phyloP scores from a whole-genome alignment of 2,797 vertebrate genomes.

The Enteromius trimaculatus region DNA sequence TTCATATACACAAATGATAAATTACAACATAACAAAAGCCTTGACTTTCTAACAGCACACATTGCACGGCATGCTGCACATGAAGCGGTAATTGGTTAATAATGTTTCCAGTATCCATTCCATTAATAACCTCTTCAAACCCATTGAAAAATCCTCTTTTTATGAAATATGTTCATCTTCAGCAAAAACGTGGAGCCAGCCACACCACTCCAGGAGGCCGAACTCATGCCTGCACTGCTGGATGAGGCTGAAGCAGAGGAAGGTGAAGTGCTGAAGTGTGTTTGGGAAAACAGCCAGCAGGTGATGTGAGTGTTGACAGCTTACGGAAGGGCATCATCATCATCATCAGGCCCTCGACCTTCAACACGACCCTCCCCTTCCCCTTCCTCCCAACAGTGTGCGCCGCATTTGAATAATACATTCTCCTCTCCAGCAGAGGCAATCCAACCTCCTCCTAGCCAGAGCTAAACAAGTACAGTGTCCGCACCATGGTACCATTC shows the following conservation, averaged over 20 bases:
- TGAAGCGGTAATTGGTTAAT: not conserved
- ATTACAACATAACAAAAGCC: not conserved
- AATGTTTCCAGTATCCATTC: not conserved
- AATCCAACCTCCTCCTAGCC: slow-evolving; percentile 49
- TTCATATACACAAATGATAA: slow-evolving; percentile 2
- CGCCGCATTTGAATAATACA: slow-evolving; percentile 76
- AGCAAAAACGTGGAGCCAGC: slow-evolving; percentile 45
- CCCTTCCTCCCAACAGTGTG: slow-evolving; percentile 61
- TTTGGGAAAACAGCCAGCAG: slow-evolving; percentile 57
- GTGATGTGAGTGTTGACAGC: slow-evolving; percentile 67
- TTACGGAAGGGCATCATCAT: slow-evolving; percentile 56
- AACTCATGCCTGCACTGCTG: slow-evolving; percentile 32
- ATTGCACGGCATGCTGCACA: not conserved
- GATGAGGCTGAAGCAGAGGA: slow-evolving; percentile 63
- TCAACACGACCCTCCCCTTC: slow-evolving; percentile 63
- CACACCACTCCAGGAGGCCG: slow-evolving; percentile 41
- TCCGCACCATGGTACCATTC: slow-evolving; percentile 53
- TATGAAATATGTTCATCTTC: slow-evolving; percentile 11
- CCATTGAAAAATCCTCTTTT: not conserved
- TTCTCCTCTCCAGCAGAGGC: slow-evolving; percentile 65
- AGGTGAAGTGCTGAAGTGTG: slow-evolving; percentile 62
- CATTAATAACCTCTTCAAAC: slow-evolving; percentile 26
- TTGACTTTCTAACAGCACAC: not conserved
- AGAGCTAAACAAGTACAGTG: slow-evolving; percentile 60
- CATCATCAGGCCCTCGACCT: slow-evolving; percentile 70